Base-by-base conservation (phyloP, 2,113 vertebrate species). In the Pheucticus melanocephalus region DNA sequence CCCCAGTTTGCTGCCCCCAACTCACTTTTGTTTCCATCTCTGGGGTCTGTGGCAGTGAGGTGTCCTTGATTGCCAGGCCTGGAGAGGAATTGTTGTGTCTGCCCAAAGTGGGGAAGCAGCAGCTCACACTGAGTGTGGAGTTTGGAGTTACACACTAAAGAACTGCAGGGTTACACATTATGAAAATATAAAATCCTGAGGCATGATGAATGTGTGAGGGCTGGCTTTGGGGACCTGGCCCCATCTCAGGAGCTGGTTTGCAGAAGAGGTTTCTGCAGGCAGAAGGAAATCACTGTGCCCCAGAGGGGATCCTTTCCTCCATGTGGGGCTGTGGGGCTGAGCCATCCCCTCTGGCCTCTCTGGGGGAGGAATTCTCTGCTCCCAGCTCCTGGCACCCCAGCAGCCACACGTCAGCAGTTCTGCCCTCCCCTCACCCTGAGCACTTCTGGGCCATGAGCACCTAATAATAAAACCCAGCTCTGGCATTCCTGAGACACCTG, bases 401-500 rank as follows among this genome's bases (percentile, higher is more conserved):
- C 12, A 91, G 44, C 23, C 35, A 19, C 39, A 35, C 25, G 1
- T 30, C 40, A 48, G 5, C 4, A 10, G 45, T 5, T 15, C 68
- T n/a, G 40, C 61, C 47, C 82, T 61, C 19, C 61, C 75, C 54
- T 85, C 68, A 35, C 33, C 14, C 48, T 0, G 1, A 93, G 56
- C 56, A 25, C 82, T 71, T 35, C 92, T 94, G 66, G 51, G 69
- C 10, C 44, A 15, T 50, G 83, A 90, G 76, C 71, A 77, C 15
- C 78, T 86, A 61, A 73, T 80, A 91, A 91, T 59, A 94, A 94
- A 94, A 6, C 8, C 50, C 15, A 17, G 71, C 84, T 93, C 48
- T 73, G 83, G 87, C 60, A 2, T 73, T 85, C 85, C 79, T 77
- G 50, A 95, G 90, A 70, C 75, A 80, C 79, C 87, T 93, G 82